Percentiles rank a stretch among this genome's conserved stretches.
Evolutionary conservation across 2,888 invertebrate species (phyloP).

Genomic region (Mayetiola destructor): DNA sequence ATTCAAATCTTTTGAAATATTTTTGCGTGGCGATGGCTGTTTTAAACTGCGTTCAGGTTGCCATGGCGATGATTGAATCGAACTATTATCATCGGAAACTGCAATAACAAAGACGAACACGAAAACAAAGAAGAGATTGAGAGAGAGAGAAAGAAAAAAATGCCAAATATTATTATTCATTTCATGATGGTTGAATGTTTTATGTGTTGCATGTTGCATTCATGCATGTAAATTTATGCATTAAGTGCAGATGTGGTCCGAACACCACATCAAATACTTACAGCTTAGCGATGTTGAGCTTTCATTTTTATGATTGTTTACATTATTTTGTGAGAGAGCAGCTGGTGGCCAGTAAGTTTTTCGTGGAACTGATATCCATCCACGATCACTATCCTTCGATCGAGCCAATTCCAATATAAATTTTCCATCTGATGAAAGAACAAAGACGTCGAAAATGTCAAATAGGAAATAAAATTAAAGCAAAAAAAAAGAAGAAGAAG

Average conservation of each 20-base stretch:
- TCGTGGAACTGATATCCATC: constrained; percentile 80
- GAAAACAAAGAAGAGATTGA: too few relatives aligned
- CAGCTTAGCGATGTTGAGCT: constrained; percentile 70
- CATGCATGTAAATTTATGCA: background rate
- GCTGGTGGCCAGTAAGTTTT: constrained; percentile 78
- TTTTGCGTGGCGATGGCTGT: constrained; percentile 49
- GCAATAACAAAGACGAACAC: too few relatives aligned
- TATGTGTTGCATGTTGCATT: background rate
- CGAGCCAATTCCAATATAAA: constrained; percentile 74
- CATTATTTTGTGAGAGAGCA: constrained; percentile 30
- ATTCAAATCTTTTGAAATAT: constrained; percentile 41
- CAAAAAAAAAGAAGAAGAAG: background rate
- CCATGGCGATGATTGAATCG: constrained; percentile 81
- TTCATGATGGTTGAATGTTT: background rate
- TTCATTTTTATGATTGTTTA: constrained; percentile 46
- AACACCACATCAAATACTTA: constrained; percentile 30
- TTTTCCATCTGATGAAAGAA: constrained; percentile 58
- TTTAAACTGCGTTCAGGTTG: constrained; percentile 84
- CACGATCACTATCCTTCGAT: constrained; percentile 62
- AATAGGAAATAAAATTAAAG: background rate
- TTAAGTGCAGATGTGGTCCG: background rate
- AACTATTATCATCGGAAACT: constrained; percentile 83
- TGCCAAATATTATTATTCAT: background rate
- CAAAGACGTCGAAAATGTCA: background rate
- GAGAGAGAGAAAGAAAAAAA: background rate